phyloP scores from a whole-genome alignment of 2,888 invertebrate genomes.

The Elysia crispata region DNA sequence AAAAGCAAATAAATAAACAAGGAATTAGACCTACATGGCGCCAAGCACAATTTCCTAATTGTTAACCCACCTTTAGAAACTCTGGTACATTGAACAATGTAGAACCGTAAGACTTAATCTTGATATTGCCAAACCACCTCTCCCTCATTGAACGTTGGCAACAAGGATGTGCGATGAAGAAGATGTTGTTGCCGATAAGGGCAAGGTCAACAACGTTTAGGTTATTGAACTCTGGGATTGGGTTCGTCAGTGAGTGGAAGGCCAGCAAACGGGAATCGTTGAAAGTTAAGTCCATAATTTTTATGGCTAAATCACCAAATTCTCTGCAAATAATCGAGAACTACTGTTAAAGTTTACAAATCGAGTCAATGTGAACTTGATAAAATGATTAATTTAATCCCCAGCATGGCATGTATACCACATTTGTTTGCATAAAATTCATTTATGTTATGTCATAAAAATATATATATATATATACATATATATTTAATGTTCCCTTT shows the following conservation, averaged over 20 bases:
- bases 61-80: slow-evolving; percentile 72
- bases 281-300: slow-evolving; percentile 74
- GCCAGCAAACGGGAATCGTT: slow-evolving; percentile 71
- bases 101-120: slow-evolving; percentile 74
- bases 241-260: slow-evolving; percentile 73
- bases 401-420: no score
- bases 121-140: slow-evolving; percentile 76
- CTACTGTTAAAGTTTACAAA: no score
- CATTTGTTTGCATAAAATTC: no score
- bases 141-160: slow-evolving; percentile 79
- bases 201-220: slow-evolving; percentile 77
- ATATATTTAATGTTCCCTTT: no score
- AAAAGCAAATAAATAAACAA: no score
- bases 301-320: slow-evolving; percentile 75
- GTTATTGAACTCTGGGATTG: slow-evolving; percentile 75
- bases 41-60: no score
- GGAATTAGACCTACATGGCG: no score
- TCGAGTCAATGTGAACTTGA: no score
- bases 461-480: no score
- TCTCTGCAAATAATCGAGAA: slow-evolving; percentile 58
- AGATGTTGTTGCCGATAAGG: slow-evolving; percentile 75
- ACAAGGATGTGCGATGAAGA: slow-evolving; percentile 79
- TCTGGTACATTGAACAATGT: slow-evolving; percentile 72
- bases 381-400: no score
- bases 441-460: no score